Base-by-base conservation (phyloP, 2,888 invertebrate species). In the Pristionchus maxplancki region DNA sequence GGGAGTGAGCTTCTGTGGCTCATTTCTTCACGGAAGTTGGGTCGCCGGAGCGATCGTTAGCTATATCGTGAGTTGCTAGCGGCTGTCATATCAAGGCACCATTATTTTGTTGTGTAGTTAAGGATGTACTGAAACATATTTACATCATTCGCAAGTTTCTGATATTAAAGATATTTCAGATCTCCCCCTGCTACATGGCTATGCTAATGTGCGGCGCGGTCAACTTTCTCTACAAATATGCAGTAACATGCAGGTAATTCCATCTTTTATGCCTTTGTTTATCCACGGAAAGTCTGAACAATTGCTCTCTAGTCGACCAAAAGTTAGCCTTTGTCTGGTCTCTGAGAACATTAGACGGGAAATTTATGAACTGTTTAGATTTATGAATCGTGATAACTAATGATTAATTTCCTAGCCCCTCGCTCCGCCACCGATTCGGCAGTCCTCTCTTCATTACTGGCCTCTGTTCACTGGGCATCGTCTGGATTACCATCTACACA, bases 171-270 rank as follows among this genome's bases (percentile, higher is more conserved):
- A n/a, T n/a, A n/a, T n/a, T n/a, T 78, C 44, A 83, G 83, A 58
- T 83, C 2, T 53, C 83, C 6, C 83, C 83, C 3, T 83, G 53
- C 37, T 83, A 83, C 24, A 53, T 83, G 53, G 50, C 83, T 2
- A 24, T 83, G 34, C 24, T 83, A 13, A 31, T 28, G 58, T 58
- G 50, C 28, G 50, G 83, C 1, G 83, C 83, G 15, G n/a, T 83
- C 53, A 83, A 83, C 11, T 83, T 83, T 15, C 83, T 83, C 83
- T 83, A 53, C 53, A 83, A 83, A 53, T 83, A 83, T 31, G 50
- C 83, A 0, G 83, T 37, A 24, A 83, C 53, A 5, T 82, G 82
- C 82, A 82, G 53, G 82, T 82, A 44, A 71, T 3, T 67, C 31
- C 13, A 67, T 34, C n/a, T n/a, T 34, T 31, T 67, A 58, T 58